Evolutionary conservation across 2,888 invertebrate genomes (phyloP), one percentile per base, ranked within the genome.

Genomic region (Eristalis tenax): DNA sequence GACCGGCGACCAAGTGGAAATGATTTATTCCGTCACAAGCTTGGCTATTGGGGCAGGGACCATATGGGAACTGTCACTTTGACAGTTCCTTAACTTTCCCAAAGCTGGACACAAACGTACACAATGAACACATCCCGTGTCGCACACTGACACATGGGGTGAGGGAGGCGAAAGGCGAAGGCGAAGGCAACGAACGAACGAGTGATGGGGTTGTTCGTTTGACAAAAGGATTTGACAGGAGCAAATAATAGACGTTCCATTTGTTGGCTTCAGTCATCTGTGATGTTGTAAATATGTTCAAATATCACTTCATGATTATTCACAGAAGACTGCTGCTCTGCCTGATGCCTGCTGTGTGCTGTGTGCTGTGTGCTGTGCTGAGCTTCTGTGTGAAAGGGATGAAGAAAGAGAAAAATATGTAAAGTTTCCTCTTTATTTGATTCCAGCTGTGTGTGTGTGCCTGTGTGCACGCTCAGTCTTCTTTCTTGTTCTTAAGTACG

Each of bases 271-370:
- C 57, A 69, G 63, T 81, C 69, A 81, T 64, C 35, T 65, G 68
- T 75, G 28, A 74, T 81, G 74, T 74, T 74, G 74, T 74, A 81
- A 75, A 81, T 74, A 78, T 78, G 86, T 64, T 56, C 70, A 78
- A 63, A 83, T 78, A 86, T 86, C 82, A 82, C 82, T 69, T 82
- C 85, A 77, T 82, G 85, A 82, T 85, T 85, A 86, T 86, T 86
- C 82, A 82, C 85, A 78, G 74, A 78, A 82, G 64, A 82, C 82
- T 82, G 77, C 73, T 56, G 59, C 38, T 38, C 10, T 8, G 15
- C 4, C 26, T 26, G 26, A 26, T 26, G 59, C 15, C 43, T n/a
- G 43, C 43, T 50, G 43, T n/a, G 43, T n/a, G n/a, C 15, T 43
- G 59, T 5, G 32, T 10, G 26, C 26, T 26, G 26, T 26, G 26